Conservation (phyloP, 1,140 invertebrate species). For the Tetranychus urticae region DNA sequence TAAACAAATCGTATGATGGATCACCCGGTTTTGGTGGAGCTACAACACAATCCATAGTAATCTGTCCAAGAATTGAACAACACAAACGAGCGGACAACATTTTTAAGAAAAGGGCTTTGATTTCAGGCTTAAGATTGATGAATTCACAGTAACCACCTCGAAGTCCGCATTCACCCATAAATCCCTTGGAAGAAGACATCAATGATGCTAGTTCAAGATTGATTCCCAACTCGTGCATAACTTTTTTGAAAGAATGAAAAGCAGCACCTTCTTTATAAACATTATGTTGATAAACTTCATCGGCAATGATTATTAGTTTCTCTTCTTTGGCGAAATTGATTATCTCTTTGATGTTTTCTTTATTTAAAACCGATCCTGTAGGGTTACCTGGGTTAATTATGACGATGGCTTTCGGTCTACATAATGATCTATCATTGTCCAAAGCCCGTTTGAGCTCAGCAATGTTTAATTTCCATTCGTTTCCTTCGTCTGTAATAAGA, state of each 20-base stretch:
- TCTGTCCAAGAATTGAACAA: conserved; percentile 69
- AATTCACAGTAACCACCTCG: conserved; percentile 82
- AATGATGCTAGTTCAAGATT: conserved; percentile 76
- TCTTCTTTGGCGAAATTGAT: conserved; percentile 77
- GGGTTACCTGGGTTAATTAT: conserved; percentile 98
- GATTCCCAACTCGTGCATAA: conserved; percentile 59
- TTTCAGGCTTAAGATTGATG: conserved; percentile 56
- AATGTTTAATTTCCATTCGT: conserved; percentile 59
- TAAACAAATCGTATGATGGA: conserved; percentile 47
- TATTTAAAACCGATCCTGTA: conserved; percentile 67
- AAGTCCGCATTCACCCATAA: conserved; percentile 50
- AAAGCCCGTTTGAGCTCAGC: conserved; percentile 55
- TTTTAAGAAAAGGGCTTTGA: conserved; percentile 66
- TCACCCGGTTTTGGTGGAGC: conserved; percentile 61
- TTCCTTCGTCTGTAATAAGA: conserved; percentile 39
- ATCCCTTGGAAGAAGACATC: conserved; percentile 86
- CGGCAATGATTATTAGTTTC: conserved; percentile 67
- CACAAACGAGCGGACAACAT: conserved; percentile 84
- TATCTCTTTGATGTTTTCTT: conserved; percentile 68
- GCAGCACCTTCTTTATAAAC: conserved; percentile 62
- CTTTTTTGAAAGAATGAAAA: conserved; percentile 89
- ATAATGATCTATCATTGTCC: conserved; percentile 35
- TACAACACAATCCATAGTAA: conserved; percentile 41
- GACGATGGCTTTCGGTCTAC: conserved; percentile 60
- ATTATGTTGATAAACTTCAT: conserved; percentile 86